These are phyloP conservation scores for Mimumesa dahlbomi DNA, from an alignment of 2,888 invertebrate species.

Conservation along the genomic window DNA sequence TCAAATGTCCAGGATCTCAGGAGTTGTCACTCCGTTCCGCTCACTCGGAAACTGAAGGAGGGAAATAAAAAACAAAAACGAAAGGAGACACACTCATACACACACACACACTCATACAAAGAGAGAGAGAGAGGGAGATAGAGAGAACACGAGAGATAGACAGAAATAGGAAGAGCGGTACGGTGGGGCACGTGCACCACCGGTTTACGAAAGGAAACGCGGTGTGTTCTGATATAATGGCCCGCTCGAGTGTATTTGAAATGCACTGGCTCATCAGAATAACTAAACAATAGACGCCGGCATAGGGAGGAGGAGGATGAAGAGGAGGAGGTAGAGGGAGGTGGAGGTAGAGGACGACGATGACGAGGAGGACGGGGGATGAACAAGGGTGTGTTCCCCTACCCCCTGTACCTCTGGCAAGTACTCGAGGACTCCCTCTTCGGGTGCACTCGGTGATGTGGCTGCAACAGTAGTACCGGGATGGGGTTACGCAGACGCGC, in stretches of 20 bases:
- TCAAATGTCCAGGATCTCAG: conserved; percentile 24
- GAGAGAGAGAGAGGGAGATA: background rate
- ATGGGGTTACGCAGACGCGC: conserved; percentile 14
- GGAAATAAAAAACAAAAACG: background rate
- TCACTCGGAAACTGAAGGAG: too few relatives aligned
- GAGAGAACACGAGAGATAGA: background rate
- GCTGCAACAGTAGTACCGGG: conserved; percentile 26
- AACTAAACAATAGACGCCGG: conserved; percentile 72
- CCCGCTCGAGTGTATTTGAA: conserved; percentile 70
- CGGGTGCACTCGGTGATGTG: conserved; percentile 36
- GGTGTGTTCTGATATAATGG: conserved; percentile 67
- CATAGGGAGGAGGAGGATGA: too few relatives aligned
- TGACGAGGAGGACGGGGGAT: conserved; percentile 29
- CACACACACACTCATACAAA: too few relatives aligned
- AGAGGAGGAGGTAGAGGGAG: conserved; percentile 36
- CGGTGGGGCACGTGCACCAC: conserved; percentile 37
- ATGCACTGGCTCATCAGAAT: conserved; percentile 76
- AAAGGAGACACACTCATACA: conserved; percentile 1
- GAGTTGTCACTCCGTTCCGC: conserved; percentile 19
- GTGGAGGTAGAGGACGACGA: conserved; percentile 35
- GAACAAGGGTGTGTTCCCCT: conserved; percentile 15
- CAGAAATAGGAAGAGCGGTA: background rate
- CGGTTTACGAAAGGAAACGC: conserved; percentile 46
- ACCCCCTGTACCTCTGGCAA: conserved; percentile 25
- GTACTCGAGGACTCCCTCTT: conserved; percentile 55